Conservation (phyloP, 2,113 vertebrate species). For the Lepidothrix coronata region DNA sequence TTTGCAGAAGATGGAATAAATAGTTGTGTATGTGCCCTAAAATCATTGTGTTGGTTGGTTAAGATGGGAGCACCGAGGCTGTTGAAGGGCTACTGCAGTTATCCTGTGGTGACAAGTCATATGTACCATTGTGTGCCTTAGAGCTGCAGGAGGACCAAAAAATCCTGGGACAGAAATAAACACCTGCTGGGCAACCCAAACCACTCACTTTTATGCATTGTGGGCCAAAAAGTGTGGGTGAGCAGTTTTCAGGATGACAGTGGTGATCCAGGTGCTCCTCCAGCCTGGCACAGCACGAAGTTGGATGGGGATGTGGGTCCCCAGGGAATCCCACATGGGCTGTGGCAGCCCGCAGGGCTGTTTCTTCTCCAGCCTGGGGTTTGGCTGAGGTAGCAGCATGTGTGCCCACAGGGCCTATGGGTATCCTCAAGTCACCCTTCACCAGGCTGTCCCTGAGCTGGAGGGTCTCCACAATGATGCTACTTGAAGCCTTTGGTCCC, state of each 20-base stretch:
- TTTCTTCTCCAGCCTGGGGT: neutral
- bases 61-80: neutral
- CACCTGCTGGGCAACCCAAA: neutral
- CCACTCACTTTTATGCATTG: accelerated
- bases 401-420: neutral
- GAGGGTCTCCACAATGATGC: neutral
- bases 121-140: accelerated
- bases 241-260: neutral
- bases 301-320: neutral
- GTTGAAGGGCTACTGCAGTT: neutral
- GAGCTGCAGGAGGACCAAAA: neutral
- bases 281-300: neutral
- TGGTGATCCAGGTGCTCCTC: neutral
- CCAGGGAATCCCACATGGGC: neutral
- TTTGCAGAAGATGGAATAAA: neutral
- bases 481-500: neutral
- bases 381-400: accelerated
- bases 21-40: neutral
- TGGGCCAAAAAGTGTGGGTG: neutral
- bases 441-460: neutral
- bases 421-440: neutral
- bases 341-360: neutral
- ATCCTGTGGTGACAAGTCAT: accelerated
- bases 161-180: neutral
- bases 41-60: neutral